phyloP scores from a whole-genome alignment of 1,140 invertebrate species.

The Argopecten irradians region DNA sequence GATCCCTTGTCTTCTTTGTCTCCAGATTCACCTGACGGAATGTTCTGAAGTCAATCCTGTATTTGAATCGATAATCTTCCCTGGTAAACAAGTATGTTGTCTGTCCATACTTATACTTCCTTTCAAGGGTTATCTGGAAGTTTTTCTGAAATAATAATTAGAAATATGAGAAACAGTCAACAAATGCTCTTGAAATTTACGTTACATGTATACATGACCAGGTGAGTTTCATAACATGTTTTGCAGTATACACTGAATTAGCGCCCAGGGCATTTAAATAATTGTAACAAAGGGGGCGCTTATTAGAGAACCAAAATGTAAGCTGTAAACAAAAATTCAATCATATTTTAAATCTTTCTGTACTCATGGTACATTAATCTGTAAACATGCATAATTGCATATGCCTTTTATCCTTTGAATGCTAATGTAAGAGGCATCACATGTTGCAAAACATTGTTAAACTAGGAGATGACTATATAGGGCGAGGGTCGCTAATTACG shows the following conservation, averaged over 20 bases:
- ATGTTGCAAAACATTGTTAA: no score
- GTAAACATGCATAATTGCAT: not conserved
- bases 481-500: not conserved
- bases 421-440: no score
- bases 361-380: no score
- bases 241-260: not conserved
- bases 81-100: slow-evolving; percentile 37
- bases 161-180: not conserved
- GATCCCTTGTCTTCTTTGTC: slow-evolving; percentile 6
- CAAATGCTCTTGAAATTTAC: not conserved
- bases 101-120: slow-evolving; percentile 37
- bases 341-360: no score
- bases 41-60: slow-evolving; percentile 27
- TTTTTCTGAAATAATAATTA: not conserved
- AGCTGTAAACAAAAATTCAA: not conserved
- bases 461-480: no score
- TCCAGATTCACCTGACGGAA: slow-evolving; percentile 41
- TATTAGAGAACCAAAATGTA: not conserved
- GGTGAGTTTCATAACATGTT: not conserved
- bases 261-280: no score
- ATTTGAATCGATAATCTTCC: slow-evolving; percentile 39
- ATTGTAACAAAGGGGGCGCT: no score
- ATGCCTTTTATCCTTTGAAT: no score
- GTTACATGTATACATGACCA: not conserved
- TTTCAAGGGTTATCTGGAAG: slow-evolving; percentile 37